Evolutionary conservation across 1,140 invertebrate genomes (phyloP).

Genomic region (Limonius californicus): DNA sequence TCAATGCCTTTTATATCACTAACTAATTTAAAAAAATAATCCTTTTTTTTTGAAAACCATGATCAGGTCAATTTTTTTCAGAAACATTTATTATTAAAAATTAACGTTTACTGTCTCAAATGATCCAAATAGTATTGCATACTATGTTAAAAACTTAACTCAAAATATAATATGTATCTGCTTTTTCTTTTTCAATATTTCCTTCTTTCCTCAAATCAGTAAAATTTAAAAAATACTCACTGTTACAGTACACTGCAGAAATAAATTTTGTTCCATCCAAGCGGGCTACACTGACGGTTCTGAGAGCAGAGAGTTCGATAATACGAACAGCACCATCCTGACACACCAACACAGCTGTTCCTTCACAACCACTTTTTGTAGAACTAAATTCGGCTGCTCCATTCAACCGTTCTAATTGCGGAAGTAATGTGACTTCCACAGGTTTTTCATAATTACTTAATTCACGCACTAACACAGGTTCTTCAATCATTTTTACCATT

Average conservation of each 20-base stretch:
- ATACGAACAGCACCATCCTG: slow-evolving; percentile 66
- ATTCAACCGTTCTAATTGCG: slow-evolving; percentile 51
- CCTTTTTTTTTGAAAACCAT: too few relatives aligned
- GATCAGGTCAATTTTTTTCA: too few relatives aligned
- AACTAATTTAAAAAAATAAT: too few relatives aligned
- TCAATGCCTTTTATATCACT: too few relatives aligned
- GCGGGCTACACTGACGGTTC: slow-evolving; percentile 58
- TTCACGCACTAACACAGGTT: slow-evolving; percentile 60
- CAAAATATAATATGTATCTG: slow-evolving; percentile 15
- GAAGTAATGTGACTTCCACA: slow-evolving; percentile 63
- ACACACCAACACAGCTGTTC: slow-evolving; percentile 58
- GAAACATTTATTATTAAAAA: too few relatives aligned
- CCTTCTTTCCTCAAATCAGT: too few relatives aligned
- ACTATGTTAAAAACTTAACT: not conserved
- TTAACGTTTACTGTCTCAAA: not conserved
- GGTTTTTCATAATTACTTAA: slow-evolving; percentile 61
- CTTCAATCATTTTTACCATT: slow-evolving; percentile 56
- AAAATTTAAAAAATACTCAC: slow-evolving; percentile 45
- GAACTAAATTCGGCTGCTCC: slow-evolving; percentile 6
- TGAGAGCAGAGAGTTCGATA: slow-evolving; percentile 61
- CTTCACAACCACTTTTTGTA: slow-evolving; percentile 44
- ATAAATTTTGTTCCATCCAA: slow-evolving; percentile 66
- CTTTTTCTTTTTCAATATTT: too few relatives aligned
- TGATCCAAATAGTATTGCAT: too few relatives aligned
- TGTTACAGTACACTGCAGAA: slow-evolving; percentile 72